phyloP scores from a whole-genome alignment of 2,797 vertebrate species.

The Lateolabrax maculatus region DNA sequence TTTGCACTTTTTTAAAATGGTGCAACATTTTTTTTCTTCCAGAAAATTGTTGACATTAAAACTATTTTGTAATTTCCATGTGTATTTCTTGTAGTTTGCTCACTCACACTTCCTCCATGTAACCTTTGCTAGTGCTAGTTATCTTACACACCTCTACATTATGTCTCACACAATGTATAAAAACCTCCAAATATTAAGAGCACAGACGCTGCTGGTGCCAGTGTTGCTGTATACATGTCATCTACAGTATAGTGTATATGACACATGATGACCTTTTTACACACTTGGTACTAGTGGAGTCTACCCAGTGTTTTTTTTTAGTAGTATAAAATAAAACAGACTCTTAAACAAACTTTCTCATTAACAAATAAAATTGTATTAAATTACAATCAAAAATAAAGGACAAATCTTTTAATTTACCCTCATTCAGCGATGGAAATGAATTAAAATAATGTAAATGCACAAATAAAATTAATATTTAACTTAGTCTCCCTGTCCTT shows the following conservation, averaged over 20 bases:
- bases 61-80: not conserved
- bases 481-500: too few species aligned
- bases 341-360: too few species aligned
- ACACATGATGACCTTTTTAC: not conserved
- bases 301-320: too few species aligned
- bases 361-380: too few species aligned
- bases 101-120: not conserved
- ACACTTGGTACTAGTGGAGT: not conserved
- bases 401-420: too few species aligned
- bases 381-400: too few species aligned
- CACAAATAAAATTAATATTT: too few species aligned
- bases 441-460: too few species aligned
- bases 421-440: too few species aligned
- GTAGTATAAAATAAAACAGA: too few species aligned
- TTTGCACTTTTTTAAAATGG: not conserved
- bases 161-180: not conserved
- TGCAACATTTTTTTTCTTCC: not conserved
- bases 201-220: not conserved
- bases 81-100: conserved; percentile 9
- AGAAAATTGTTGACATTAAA: conserved; percentile 4
- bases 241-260: not conserved
- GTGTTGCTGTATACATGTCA: not conserved
- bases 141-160: not conserved
- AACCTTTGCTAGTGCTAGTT: not conserved
- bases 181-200: not conserved